Percentiles rank a stretch among this genome's conserved stretches.
These are phyloP conservation scores for Thinocorus orbignyianus DNA, from an alignment of 2,113 vertebrate species.

Conservation along the genomic window DNA sequence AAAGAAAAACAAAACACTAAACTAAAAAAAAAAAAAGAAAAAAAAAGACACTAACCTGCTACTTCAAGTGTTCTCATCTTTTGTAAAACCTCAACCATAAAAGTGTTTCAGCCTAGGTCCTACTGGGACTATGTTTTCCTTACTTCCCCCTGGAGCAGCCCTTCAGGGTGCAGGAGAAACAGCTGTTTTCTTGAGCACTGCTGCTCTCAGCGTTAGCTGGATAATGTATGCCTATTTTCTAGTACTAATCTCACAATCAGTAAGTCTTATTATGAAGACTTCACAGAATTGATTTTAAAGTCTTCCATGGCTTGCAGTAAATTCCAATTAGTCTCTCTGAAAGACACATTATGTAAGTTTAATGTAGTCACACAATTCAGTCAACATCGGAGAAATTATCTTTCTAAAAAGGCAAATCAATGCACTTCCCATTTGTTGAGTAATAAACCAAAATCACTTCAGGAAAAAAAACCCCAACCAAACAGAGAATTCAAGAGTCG, in stretches of 20 bases:
- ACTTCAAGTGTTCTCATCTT: not conserved
- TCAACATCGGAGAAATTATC: not conserved
- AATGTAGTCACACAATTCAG: slow-evolving; percentile 25
- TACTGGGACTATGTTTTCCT: not conserved
- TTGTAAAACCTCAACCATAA: not conserved
- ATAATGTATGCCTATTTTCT: not conserved
- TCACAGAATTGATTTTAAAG: slow-evolving; percentile 35
- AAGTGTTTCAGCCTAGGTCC: not conserved
- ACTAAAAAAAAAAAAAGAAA: no score
- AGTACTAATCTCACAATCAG: slow-evolving; percentile 39
- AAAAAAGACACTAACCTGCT: not conserved
- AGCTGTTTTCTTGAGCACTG: not conserved
- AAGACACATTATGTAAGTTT: slow-evolving; percentile 20
- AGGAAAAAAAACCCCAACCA: not conserved
- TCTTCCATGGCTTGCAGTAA: not conserved
- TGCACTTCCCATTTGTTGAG: not conserved
- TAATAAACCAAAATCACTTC: slow-evolving; percentile 1
- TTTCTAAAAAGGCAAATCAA: not conserved
- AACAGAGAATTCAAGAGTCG: not conserved
- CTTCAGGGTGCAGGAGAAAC: not conserved
- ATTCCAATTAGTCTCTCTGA: slow-evolving; percentile 29
- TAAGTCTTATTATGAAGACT: slow-evolving; percentile 30
- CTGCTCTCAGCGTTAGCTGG: not conserved
- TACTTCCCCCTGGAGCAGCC: not conserved
- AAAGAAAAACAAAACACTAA: no score